Evolutionary conservation across 2,888 invertebrate species (phyloP), one percentile per base, ranked within the genome.

Genomic region (Nemapogon koenigi): DNA sequence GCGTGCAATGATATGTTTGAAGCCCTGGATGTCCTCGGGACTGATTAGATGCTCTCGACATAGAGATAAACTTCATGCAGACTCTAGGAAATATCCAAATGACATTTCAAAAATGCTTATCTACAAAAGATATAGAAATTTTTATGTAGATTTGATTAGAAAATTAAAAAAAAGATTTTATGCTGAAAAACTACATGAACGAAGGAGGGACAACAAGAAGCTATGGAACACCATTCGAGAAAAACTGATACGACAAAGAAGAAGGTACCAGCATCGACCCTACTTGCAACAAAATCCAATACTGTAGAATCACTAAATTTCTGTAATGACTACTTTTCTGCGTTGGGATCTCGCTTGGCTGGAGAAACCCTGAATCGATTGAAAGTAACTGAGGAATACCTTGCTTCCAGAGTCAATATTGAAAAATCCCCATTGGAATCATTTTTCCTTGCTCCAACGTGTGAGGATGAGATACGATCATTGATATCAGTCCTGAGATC

Each of bases 21-120:
- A 44, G 16, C 44, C 42, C 13, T 43, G 43, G 45, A 43, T 45
- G 35, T 43, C 45, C 2, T 41, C 43, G 1, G 45, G 43, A 1
- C 19, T 43, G 4, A 33, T 43, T 1, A 28, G 36, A 15, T 43
- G 42, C 28, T 32, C 41, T 4, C 35, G 29, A 33, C 37, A 40
- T n/a, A 38, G 40, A 26, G 44, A 45, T 28, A 33, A 27, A 10
- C 35, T 45, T 0, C 45, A 45, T 14, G 2, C 10, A 1, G 28
- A 37, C 3, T 16, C 8, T 7, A 27, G 41, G 2, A 33, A 40
- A 22, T 11, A 38, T 11, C 41, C 42, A 1, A 11, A 33, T 11
- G 36, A 41, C 25, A 10, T 26, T 15, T 6, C n/a, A 4, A 26
- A 26, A 16, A 25, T 15, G n/a, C 27, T 35, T 16, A 26, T 35